phyloP scores from a whole-genome alignment of 30 jellyfish, hydroid and myxozoan species.

The Aurelia aurita region DNA sequence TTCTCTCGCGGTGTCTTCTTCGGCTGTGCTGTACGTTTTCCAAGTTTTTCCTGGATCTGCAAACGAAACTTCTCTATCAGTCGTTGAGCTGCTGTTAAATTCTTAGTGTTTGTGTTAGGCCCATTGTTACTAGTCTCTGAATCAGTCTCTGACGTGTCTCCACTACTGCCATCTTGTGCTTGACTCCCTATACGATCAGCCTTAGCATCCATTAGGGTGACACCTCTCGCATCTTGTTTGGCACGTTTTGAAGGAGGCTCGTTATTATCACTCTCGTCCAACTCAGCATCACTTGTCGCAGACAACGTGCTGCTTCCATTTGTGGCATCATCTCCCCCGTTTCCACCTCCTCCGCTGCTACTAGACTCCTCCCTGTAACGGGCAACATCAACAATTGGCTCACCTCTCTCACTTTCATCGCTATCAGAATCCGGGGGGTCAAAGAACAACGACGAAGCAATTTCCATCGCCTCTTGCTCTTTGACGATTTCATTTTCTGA shows the following conservation, averaged over 20 bases:
- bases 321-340: not conserved
- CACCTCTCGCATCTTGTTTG: not conserved
- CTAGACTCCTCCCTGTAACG: not conserved
- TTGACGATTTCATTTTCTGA: constrained; percentile 27
- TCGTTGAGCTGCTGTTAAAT: constrained; percentile 43
- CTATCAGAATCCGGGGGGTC: not conserved
- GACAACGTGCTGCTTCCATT: not conserved
- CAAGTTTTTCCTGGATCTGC: not conserved
- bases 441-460: constrained; percentile 39
- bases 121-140: too few species aligned
- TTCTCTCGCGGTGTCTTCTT: not conserved
- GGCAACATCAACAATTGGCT: not conserved
- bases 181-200: not conserved
- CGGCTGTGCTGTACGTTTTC: not conserved
- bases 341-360: not conserved
- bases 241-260: not conserved
- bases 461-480: constrained; percentile 3
- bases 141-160: not conserved
- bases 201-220: not conserved
- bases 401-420: not conserved
- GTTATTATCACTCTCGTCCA: not conserved
- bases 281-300: not conserved
- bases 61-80: constrained; percentile 29
- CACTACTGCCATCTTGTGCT: not conserved
- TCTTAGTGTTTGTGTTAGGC: not conserved